Base-by-base conservation (phyloP, 2,888 invertebrate genomes). In the Caenorhabditis sp. region DNA sequence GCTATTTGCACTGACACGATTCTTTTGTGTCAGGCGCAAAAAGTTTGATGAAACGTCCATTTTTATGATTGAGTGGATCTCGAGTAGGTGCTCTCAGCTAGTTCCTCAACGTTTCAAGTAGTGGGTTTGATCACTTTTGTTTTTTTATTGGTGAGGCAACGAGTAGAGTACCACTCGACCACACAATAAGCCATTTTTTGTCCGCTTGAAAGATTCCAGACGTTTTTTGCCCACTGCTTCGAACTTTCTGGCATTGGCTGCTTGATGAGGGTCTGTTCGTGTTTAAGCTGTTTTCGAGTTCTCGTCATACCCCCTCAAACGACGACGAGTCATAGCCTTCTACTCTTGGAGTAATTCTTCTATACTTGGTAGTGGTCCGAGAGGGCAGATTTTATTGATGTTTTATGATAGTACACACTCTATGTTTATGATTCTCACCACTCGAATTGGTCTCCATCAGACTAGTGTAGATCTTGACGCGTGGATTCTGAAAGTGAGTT, bases 101-200 rank as follows among this genome's bases (percentile, higher is more conserved):
- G 75, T 74, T 74, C 80, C 69, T 74, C 80, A 74, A 74, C 68
- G 74, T 80, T 80, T 80, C 74, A 59, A 80, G 75, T 73, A 61
- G 77, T 69, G 35, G 70, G 63, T 79, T 79, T 69, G 70, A 79
- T 79, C 64, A 59, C 31, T 76, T 76, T 69, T 69, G n/a, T 61
- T 38, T 64, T 79, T 79, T 79, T 64, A 69, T 64, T 70, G 63
- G 69, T 56, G 64, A 70, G n/a, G 70, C 47, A 10, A 47, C 47
- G 47, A 70, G 79, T 64, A 79, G 70, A 70, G 79, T 70, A 79
- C 70, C 70, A 70, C 79, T 79, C 79, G 79, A 79, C 79, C 79
- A 79, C 70, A 79, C 79, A 79, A 79, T 70, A 79, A 70, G 70
- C 79, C 70, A 70, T 70, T 79, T 76, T 70, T n/a, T 63, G 64